These are phyloP conservation scores for Eupithecia subumbrata DNA, from an alignment of 2,888 invertebrate species.

Conservation along the genomic window DNA sequence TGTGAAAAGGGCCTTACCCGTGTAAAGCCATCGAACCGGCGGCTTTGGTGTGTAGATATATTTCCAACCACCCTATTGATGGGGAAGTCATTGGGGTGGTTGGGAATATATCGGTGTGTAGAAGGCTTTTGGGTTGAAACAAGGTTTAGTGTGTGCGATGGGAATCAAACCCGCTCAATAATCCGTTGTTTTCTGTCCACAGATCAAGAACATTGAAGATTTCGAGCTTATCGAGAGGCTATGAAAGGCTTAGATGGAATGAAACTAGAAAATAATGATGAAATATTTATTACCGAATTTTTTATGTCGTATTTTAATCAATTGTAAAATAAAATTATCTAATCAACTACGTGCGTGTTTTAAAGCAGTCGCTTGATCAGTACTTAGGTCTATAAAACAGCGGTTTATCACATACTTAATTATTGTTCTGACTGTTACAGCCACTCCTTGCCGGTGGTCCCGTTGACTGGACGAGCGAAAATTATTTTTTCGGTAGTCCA, in stretches of 20 bases:
- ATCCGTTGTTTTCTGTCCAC: conserved; percentile 39
- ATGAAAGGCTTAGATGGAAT: conserved; percentile 43
- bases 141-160: not conserved
- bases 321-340: conserved; percentile 31
- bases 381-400: not conserved
- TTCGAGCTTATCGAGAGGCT: conserved; percentile 53
- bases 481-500: too few species aligned
- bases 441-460: too few species aligned
- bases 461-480: too few species aligned
- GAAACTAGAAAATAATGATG: conserved; percentile 39
- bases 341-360: conserved; percentile 26
- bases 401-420: not conserved
- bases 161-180: not conserved
- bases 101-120: too few species aligned
- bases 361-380: not conserved
- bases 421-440: too few species aligned
- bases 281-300: conserved; percentile 35
- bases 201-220: conserved; percentile 58
- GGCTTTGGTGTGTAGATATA: not conserved
- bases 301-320: conserved; percentile 34
- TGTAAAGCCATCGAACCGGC: too few species aligned
- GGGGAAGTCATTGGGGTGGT: too few species aligned
- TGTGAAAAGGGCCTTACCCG: too few species aligned
- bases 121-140: not conserved
- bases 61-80: too few species aligned